Evolutionary conservation across 2,888 invertebrate genomes (phyloP), one percentile per base, ranked within the genome.

Genomic region (Kuschelorhynchus macadamiae): DNA sequence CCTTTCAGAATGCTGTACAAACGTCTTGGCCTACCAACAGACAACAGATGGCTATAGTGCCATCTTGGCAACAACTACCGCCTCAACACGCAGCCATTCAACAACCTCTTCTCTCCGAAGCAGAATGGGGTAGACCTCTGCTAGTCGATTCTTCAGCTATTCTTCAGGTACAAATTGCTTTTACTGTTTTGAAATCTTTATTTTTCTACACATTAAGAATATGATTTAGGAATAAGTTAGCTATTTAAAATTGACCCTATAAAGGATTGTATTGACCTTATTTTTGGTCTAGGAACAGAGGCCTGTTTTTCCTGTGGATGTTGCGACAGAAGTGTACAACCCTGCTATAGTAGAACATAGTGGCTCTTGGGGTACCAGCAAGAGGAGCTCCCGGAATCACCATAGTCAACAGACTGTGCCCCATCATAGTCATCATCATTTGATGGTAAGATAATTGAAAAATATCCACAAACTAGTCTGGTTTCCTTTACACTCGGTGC

Each of bases 41-140:
- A 14, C 94, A 93, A 83, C 80, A 80, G 63, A 92, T 92, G 89
- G 91, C 94, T 0, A 86, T 94, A 70, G 93, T 94, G 55, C 92
- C 93, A 14, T 93, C 93, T 0, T 94, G 94, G 93, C 92, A 93
- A 78, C 93, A 93, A 77, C 87, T 93, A 74, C 90, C 91, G 39
- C 89, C 90, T 65, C 88, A 88, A 71, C 85, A 87, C 39, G 78
- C 81, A 1, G 85, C 88, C 11, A 87, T 89, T 53, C 89, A 88
- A 76, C 89, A 89, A 74, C 88, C 89, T 0, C 77, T 89, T 30
- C 79, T 89, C 20, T 87, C 88, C 17, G 88, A 88, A 55, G 86
- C 87, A 12, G 89, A 90, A 74, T 92, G 91, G 91, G 88, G 90
- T 67, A 87, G 92, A 75, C 92, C 92, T 52, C 86, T 92, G 52